Conservation (phyloP, 2,113 vertebrate genomes). For the Prionailurus viverrinus region DNA sequence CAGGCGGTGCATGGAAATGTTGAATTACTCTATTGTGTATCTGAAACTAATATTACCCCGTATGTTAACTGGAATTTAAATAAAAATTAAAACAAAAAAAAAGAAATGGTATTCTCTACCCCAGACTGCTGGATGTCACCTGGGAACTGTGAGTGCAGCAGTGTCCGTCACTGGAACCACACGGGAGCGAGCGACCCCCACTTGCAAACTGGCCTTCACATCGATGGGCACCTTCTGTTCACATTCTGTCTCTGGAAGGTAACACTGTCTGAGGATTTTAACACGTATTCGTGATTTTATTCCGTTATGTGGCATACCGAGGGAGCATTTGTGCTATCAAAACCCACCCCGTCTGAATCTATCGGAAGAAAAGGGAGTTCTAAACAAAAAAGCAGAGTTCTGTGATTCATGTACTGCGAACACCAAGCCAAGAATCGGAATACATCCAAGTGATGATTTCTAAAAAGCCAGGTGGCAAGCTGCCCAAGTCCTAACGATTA, state of each 20-base stretch:
- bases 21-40: too few species aligned
- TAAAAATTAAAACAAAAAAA: not conserved
- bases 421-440: not conserved
- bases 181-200: rapidly evolving
- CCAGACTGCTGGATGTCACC: not conserved
- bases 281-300: not conserved
- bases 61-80: not conserved
- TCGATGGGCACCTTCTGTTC: not conserved
- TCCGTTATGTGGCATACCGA: too few species aligned
- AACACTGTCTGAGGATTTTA: not conserved
- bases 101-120: not conserved
- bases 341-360: not conserved
- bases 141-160: too few species aligned
- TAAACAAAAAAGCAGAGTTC: slow-evolving; percentile 26
- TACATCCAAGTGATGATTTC: slow-evolving; percentile 47
- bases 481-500: not conserved
- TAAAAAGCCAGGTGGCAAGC: slow-evolving; percentile 39
- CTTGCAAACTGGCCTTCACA: not conserved
- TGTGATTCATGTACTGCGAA: not conserved
- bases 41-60: not conserved
- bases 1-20: rapidly evolving
- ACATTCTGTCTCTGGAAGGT: rapidly evolving
- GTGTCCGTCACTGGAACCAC: rapidly evolving
- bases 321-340: not conserved
- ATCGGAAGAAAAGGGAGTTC: not conserved